Base-by-base conservation (phyloP, 2,113 vertebrate species). In the Myotis brandtii region DNA sequence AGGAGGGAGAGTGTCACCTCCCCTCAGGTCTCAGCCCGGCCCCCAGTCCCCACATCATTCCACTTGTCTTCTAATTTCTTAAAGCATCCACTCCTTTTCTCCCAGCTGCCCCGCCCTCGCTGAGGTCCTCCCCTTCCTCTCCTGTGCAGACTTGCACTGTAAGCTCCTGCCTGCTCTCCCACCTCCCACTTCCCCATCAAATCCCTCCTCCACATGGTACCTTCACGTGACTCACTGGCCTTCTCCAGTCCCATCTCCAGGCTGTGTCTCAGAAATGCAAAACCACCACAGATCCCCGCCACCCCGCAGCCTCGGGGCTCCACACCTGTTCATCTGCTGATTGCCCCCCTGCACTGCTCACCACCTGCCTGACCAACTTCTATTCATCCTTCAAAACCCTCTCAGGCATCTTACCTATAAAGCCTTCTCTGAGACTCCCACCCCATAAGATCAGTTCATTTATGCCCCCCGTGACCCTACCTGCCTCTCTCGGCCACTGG, bases 101-200 rank as follows among this genome's bases (percentile, higher is more conserved):
- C 66, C 70, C 46, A 9, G 6, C 7, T 9, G 4, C 50, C 9
- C 40, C 30, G 1, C 5, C 11, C 25, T 3, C 0, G 0, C 37
- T 34, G 10, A 64, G 27, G 12, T 56, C 17, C 67, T 30, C 52
- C 27, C 62, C 27, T 13, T 4, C 16, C 17, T 20, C 69, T 27
- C 81, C 1, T 6, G 12, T 14, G 16, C 30, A 50, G 40, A 6
- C 89, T 23, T 13, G 25, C 20, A 18, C 43, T 1, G 10, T 37
- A 17, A 66, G 54, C 54, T 17, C 16, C 76, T 59, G 25, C 5
- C 8, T 13, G 0, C 23, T 6, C 16, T 37, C 59, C 64, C 32
- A 1, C 11, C 69, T 37, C 8, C n/a, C 0, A 4, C 8, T 3
- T 52, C 11, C 50, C 50, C 25, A 48, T 1, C n/a, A 46, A 7